A percentile compares a stretch with the other conserved stretches of the same genome.
Evolutionary conservation across 2,888 invertebrate genomes (phyloP).

Genomic region (Pandemis cinnamomeana): DNA sequence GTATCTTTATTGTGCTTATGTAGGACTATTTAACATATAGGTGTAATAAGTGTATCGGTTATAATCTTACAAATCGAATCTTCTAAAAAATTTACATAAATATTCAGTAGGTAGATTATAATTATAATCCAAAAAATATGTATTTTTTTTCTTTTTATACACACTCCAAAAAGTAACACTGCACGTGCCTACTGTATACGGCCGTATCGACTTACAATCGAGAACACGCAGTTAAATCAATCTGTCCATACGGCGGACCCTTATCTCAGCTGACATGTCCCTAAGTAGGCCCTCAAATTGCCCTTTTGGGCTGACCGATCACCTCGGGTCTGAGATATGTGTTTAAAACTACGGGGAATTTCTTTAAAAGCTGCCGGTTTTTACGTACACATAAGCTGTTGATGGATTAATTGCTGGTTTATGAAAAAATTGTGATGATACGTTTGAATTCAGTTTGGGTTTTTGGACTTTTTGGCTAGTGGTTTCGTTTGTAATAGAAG

Average conservation of each 20-base stretch:
- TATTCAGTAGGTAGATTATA: no score
- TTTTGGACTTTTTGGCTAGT: no score
- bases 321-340: slow-evolving; percentile 43
- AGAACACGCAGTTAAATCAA: slow-evolving; percentile 51
- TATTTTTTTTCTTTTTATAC: not conserved
- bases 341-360: slow-evolving; percentile 41
- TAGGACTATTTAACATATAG: no score
- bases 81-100: no score
- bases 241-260: slow-evolving; percentile 61
- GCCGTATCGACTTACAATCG: slow-evolving; percentile 43
- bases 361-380: slow-evolving; percentile 12
- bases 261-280: slow-evolving; percentile 68
- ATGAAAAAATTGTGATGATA: not conserved
- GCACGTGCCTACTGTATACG: slow-evolving; percentile 9
- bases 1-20: no score
- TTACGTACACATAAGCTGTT: not conserved
- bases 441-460: not conserved
- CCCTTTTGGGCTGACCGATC: slow-evolving; percentile 64
- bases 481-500: no score
- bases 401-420: not conserved
- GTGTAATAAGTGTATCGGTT: no score
- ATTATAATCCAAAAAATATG: no score
- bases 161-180: slow-evolving; percentile 1
- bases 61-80: no score
- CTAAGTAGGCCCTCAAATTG: slow-evolving; percentile 65